A percentile compares a stretch with the other conserved stretches of the same genome.
These are phyloP conservation scores for Sitta carolinensis DNA, from an alignment of 2,797 vertebrate species.

Conservation along the genomic window DNA sequence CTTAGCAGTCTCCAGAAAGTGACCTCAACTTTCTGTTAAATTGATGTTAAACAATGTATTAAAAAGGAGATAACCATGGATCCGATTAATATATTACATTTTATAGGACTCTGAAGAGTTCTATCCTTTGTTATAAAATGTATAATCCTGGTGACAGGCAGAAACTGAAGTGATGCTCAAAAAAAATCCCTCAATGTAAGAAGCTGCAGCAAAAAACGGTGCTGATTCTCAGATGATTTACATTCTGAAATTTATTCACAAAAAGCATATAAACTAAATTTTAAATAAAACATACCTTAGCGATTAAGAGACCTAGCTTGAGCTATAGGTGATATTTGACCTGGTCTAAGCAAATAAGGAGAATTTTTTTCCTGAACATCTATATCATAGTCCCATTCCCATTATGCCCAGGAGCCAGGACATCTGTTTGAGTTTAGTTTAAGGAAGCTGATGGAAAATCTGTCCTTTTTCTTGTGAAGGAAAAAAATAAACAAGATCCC, in stretches of 20 bases:
- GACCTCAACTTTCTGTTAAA: background rate
- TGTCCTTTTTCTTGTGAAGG: background rate
- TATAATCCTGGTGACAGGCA: background rate
- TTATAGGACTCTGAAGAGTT: background rate
- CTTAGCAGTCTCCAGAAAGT: background rate
- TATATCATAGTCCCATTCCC: background rate
- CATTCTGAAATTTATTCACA: background rate
- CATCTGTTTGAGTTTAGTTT: background rate
- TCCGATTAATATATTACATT: background rate
- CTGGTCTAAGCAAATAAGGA: background rate
- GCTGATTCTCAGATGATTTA: background rate
- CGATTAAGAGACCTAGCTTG: background rate
- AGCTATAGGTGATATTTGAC: background rate
- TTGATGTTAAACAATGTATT: background rate
- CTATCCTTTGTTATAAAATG: background rate
- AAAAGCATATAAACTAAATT: background rate
- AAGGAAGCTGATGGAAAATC: background rate
- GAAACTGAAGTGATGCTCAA: background rate
- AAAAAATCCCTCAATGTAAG: background rate
- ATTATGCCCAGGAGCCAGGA: background rate
- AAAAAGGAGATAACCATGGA: background rate
- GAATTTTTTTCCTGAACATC: background rate
- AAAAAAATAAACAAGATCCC: background rate
- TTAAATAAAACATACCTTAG: background rate
- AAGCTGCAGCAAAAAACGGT: background rate